phyloP scores from a whole-genome alignment of 2,888 invertebrate genomes.

The Pseudoips prasinana region DNA sequence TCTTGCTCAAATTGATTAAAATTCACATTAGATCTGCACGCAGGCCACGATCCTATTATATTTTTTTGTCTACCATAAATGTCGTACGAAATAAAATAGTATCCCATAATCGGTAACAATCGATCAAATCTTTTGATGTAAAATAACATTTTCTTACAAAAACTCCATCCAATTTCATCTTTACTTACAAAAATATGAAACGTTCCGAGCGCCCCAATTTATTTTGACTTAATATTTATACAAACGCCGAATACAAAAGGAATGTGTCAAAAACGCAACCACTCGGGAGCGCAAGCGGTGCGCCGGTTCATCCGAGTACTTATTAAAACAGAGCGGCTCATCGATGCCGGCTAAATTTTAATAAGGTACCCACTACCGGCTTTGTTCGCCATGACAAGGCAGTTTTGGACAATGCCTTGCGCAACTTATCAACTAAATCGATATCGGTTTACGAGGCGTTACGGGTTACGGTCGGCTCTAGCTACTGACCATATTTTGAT shows the following conservation, averaged over 20 bases:
- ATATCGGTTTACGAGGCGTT: constrained; percentile 81
- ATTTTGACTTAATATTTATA: constrained; percentile 59
- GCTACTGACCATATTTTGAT: constrained; percentile 81
- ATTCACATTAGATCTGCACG: constrained; percentile 47
- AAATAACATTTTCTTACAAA: constrained; percentile 11
- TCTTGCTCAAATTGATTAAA: constrained; percentile 72
- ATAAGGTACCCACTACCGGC: constrained; percentile 81
- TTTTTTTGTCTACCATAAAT: constrained; percentile 25
- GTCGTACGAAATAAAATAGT: constrained; percentile 14
- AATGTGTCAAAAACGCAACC: constrained; percentile 62
- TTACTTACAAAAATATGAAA: constrained; percentile 26
- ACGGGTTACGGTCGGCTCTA: constrained; percentile 72
- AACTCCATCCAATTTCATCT: constrained; percentile 17
- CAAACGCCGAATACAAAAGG: constrained; percentile 50
- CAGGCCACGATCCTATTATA: constrained; percentile 40
- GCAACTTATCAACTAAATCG: constrained; percentile 80
- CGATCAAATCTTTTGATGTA: constrained; percentile 16
- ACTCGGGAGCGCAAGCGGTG: constrained; percentile 46
- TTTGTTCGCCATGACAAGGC: constrained; percentile 72
- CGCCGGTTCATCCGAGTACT: constrained; percentile 63
- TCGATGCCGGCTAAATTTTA: constrained; percentile 77
- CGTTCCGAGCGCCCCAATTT: constrained; percentile 40
- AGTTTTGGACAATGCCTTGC: constrained; percentile 76
- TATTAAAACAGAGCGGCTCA: constrained; percentile 78
- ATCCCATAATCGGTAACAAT: constrained; percentile 14